A percentile compares a stretch with the other conserved stretches of the same genome.
phyloP scores from a whole-genome alignment of 2,888 invertebrate genomes.

The Agriopis leucophaearia region DNA sequence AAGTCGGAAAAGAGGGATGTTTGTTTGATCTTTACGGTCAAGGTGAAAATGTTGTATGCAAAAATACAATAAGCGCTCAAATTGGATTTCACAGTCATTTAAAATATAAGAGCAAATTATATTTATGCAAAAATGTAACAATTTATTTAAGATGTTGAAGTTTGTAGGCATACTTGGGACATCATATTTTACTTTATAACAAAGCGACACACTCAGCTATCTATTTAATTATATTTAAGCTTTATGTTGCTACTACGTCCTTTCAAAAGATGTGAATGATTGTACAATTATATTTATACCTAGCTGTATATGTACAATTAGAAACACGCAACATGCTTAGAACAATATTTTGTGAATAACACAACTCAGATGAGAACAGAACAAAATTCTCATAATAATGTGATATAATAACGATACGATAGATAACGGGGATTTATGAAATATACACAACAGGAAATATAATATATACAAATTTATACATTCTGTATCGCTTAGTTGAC shows the following conservation, averaged over 20 bases:
- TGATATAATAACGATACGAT: constrained; percentile 51
- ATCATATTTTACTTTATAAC: constrained; percentile 2
- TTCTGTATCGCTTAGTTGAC: constrained; percentile 54
- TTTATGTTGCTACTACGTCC: constrained; percentile 15
- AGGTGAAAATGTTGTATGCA: too few species aligned
- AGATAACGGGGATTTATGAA: constrained; percentile 51
- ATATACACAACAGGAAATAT: constrained; percentile 50
- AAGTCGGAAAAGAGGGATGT: too few species aligned
- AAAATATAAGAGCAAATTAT: too few species aligned
- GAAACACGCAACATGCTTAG: constrained; percentile 75
- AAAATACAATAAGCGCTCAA: too few species aligned
- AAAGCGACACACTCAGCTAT: constrained; percentile 24
- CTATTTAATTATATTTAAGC: constrained; percentile 47
- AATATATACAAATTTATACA: constrained; percentile 54
- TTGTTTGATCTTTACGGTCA: too few species aligned
- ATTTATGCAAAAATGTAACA: too few species aligned
- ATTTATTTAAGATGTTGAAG: background rate
- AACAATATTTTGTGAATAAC: constrained; percentile 67
- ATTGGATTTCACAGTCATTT: too few species aligned
- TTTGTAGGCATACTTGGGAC: background rate
- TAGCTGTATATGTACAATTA: constrained; percentile 16
- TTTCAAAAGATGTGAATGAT: constrained; percentile 25
- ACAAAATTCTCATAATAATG: constrained; percentile 53
- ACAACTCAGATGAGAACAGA: constrained; percentile 52
- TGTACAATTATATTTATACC: constrained; percentile 15